Evolutionary conservation across 2,113 vertebrate species (phyloP).

Genomic region (Cyprinodon tularosa): DNA sequence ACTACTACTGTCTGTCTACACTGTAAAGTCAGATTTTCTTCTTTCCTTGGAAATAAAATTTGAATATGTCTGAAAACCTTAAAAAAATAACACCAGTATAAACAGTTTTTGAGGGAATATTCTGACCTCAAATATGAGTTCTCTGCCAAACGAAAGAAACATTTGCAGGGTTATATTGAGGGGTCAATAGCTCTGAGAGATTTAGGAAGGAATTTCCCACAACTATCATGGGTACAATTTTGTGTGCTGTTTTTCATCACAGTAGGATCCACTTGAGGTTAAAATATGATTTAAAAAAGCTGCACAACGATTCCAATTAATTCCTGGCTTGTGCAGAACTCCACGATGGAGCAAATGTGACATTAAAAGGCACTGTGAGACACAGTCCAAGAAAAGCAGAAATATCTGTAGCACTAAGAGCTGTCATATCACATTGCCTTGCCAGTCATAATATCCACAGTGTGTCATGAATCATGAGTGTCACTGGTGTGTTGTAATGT

Average conservation of each 20-base stretch:
- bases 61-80: conserved; percentile 29
- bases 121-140: conserved; percentile 45
- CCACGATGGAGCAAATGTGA: conserved; percentile 27
- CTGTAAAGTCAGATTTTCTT: conserved; percentile 3
- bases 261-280: conserved; percentile 21
- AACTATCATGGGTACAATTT: conserved; percentile 53
- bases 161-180: conserved; percentile 41
- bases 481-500: conserved; percentile 57
- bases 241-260: conserved; percentile 41
- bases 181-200: conserved; percentile 37
- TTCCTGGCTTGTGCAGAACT: conserved; percentile 32
- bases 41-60: conserved; percentile 11
- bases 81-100: conserved; percentile 17
- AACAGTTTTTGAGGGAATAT: conserved; percentile 32
- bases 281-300: conserved; percentile 48
- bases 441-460: conserved; percentile 47
- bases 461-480: conserved; percentile 57
- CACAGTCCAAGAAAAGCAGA: conserved; percentile 46
- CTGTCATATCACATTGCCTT: conserved; percentile 52
- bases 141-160: conserved; percentile 13
- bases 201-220: conserved; percentile 38
- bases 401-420: conserved; percentile 33
- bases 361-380: conserved; percentile 20
- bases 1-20: conserved; percentile 8
- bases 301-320: conserved; percentile 35